Conservation (phyloP, 1,140 invertebrate species). For the Scaptodrosophila lebanonensis region DNA sequence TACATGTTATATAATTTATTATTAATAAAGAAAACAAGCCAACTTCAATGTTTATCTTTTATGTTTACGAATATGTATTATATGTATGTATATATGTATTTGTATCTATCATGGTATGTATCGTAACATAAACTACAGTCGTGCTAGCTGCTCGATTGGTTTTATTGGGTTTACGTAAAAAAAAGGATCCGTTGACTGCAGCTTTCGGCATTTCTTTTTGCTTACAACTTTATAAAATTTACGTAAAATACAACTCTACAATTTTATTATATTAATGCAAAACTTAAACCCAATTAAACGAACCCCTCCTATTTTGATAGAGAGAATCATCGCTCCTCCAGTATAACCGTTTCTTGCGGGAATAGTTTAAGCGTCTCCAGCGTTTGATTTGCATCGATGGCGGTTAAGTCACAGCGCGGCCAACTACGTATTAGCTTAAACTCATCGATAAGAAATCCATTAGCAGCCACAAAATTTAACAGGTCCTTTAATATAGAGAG, state of each 20-base stretch:
- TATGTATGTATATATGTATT: conserved; percentile 9
- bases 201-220: conserved; percentile 7
- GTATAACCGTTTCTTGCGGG: conserved; percentile 94
- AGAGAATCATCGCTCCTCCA: conserved; percentile 87
- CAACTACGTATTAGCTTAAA: conserved; percentile 94
- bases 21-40: conserved; percentile 70
- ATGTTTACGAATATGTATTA: conserved; percentile 31
- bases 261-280: conserved; percentile 27
- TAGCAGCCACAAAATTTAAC: conserved; percentile 89
- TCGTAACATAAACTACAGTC: neutral
- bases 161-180: too few relatives aligned
- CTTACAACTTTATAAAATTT: conserved; percentile 15
- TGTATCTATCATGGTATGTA: conserved; percentile 6
- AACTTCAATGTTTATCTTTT: conserved; percentile 40
- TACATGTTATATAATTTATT: conserved; percentile 73
- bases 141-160: conserved; percentile 1
- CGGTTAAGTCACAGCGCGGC: conserved; percentile 93
- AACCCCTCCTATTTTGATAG: conserved; percentile 20
- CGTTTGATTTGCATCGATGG: conserved; percentile 85
- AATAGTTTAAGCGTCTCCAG: conserved; percentile 89
- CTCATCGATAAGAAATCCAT: conserved; percentile 91
- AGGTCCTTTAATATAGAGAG: conserved; percentile 80
- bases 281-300: conserved; percentile 35
- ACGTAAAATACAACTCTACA: conserved; percentile 31
- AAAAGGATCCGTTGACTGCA: neutral